Conservation (phyloP, 2,113 vertebrate species). For the Nothobranchius kuhntae region DNA sequence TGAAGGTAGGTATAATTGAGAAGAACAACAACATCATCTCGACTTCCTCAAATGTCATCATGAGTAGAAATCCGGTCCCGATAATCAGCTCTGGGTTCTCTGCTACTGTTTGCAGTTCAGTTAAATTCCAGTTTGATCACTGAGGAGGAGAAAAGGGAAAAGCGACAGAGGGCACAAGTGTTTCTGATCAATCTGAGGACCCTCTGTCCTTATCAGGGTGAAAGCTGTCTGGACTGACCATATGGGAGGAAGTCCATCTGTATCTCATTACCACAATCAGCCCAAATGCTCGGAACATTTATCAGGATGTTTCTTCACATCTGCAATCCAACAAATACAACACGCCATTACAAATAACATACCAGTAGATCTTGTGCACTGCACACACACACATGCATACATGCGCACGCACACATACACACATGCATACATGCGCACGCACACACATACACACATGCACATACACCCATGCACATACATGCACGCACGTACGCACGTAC, state of each 20-base stretch:
- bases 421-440: not conserved
- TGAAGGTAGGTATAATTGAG: not conserved
- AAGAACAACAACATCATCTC: not conserved
- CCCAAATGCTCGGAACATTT: slow-evolving; percentile 7
- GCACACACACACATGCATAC: not conserved
- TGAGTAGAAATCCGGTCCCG: slow-evolving; percentile 12
- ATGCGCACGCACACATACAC: not conserved
- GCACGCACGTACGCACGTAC: too few species aligned
- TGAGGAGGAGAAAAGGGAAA: not conserved
- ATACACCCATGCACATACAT: too few species aligned
- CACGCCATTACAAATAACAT: too few species aligned
- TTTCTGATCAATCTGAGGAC: slow-evolving; percentile 28
- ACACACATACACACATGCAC: not conserved
- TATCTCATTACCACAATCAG: slow-evolving; percentile 33
- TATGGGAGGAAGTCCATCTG: slow-evolving; percentile 32
- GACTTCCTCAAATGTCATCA: slow-evolving; percentile 24
- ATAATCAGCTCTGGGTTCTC: slow-evolving; percentile 5
- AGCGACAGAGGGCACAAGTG: slow-evolving; percentile 19
- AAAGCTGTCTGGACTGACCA: slow-evolving; percentile 6
- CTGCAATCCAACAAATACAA: not conserved
- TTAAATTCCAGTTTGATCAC: slow-evolving; percentile 7
- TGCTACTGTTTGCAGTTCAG: slow-evolving; percentile 27
- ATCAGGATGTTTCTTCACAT: slow-evolving; percentile 8
- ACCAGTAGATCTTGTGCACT: not conserved
- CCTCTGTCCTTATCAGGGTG: slow-evolving; percentile 18